Percentiles rank a stretch among this genome's conserved stretches.
Conservation (phyloP, 1,140 invertebrate species). For the Drosophila sucinea region DNA sequence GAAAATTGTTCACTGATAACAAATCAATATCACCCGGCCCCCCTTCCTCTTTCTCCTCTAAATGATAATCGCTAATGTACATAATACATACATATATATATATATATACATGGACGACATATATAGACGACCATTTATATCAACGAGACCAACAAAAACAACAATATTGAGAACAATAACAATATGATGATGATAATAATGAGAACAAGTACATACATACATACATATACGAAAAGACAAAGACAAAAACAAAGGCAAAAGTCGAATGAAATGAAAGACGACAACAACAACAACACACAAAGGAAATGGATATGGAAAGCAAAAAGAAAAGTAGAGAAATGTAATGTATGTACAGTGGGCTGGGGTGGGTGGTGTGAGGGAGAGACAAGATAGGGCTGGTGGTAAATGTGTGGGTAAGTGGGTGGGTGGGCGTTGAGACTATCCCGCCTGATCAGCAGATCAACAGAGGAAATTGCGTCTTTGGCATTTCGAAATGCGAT, state of each 20-base stretch:
- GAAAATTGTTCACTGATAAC: not conserved
- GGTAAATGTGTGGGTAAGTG: too few species aligned
- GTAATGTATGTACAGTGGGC: not conserved
- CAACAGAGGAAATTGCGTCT: constrained; percentile 52
- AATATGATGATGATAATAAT: constrained; percentile 11
- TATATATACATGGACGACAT: too few species aligned
- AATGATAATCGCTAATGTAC: not conserved
- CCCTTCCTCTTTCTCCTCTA: not conserved
- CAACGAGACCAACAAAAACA: constrained; percentile 20
- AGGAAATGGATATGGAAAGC: constrained; percentile 11
- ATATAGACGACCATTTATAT: constrained; percentile 18
- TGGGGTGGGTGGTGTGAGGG: too few species aligned
- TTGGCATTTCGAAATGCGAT: constrained; percentile 45
- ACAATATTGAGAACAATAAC: constrained; percentile 32
- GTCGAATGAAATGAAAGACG: constrained; percentile 11
- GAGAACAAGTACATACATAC: not conserved
- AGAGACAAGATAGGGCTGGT: too few species aligned
- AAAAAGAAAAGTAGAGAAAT: not conserved
- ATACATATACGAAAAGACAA: constrained; percentile 1
- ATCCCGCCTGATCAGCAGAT: too few species aligned
- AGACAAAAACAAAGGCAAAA: constrained; percentile 30
- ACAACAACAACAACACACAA: not conserved
- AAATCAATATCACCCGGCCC: not conserved
- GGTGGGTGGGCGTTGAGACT: too few species aligned
- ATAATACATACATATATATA: too few species aligned